Evolutionary conservation across 2,113 vertebrate species (phyloP).

Genomic region (Gallinago undulata): DNA sequence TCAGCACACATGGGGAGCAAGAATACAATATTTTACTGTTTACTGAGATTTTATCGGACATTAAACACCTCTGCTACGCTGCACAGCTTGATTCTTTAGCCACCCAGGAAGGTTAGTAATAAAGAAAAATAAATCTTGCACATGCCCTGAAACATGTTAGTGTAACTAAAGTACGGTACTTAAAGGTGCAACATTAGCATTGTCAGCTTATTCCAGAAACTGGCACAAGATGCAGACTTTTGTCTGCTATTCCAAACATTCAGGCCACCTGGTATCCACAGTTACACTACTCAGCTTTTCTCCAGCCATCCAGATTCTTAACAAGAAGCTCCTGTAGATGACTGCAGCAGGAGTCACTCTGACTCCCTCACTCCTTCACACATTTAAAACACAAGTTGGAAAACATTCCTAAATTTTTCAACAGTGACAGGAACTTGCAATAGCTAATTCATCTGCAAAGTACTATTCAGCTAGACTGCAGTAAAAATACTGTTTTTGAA

Average conservation of each 20-base stretch:
- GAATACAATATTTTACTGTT: not conserved
- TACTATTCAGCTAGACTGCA: not conserved
- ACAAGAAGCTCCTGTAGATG: accelerated
- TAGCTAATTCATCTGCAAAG: slow-evolving; percentile 1
- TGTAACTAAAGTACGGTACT: not conserved
- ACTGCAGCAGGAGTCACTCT: not conserved
- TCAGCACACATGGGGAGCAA: not conserved
- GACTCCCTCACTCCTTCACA: not conserved
- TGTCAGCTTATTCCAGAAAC: not conserved
- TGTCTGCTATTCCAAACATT: not conserved
- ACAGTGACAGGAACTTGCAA: not conserved
- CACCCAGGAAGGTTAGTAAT: not conserved
- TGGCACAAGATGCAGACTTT: not conserved
- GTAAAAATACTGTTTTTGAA: not conserved
- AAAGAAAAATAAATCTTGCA: not conserved
- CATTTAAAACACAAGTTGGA: not conserved
- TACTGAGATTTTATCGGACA: not conserved
- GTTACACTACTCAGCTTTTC: not conserved
- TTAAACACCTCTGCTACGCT: not conserved
- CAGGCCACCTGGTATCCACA: not conserved
- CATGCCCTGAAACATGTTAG: not conserved
- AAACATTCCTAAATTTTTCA: not conserved
- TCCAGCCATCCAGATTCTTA: not conserved
- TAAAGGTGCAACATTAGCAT: not conserved
- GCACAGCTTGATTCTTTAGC: not conserved